These are phyloP conservation scores for Pristionchus maxplancki DNA, from an alignment of 2,888 invertebrate species.

Conservation along the genomic window DNA sequence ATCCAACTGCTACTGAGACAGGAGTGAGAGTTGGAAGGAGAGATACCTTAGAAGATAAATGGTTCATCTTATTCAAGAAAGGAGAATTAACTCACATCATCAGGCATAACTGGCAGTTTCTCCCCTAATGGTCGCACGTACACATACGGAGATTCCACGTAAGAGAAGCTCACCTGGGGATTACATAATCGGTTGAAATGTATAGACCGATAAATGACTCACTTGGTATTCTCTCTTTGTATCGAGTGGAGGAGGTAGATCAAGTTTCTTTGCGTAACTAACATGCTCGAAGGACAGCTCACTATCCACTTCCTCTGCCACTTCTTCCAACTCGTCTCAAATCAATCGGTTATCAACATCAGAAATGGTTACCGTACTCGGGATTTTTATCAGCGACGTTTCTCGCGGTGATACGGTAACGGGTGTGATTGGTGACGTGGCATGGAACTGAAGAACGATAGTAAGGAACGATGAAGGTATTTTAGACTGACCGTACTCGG, in stretches of 20 bases:
- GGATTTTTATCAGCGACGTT: conserved; percentile 11
- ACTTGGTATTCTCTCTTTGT: conserved; percentile 32
- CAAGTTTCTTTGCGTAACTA: conserved; percentile 36
- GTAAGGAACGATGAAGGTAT: background rate
- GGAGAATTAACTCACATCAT: conserved; percentile 33
- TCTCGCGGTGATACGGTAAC: conserved; percentile 30
- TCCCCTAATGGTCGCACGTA: conserved; percentile 47
- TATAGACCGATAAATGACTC: background rate
- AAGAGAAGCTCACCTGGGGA: conserved; percentile 40
- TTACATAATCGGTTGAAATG: background rate
- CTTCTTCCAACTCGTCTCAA: conserved; percentile 38
- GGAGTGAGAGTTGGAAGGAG: conserved; percentile 43
- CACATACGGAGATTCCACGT: conserved; percentile 36
- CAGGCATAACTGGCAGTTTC: conserved; percentile 44
- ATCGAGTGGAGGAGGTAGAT: conserved; percentile 21
- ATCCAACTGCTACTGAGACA: conserved; percentile 29
- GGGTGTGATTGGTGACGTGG: conserved; percentile 7
- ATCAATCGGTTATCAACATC: background rate
- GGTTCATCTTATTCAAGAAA: background rate
- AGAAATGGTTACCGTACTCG: background rate
- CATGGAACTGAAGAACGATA: background rate
- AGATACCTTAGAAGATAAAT: background rate
- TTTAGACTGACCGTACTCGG: conserved; percentile 7
- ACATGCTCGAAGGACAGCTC: conserved; percentile 36
- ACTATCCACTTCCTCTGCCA: conserved; percentile 32